Base-by-base conservation (phyloP, 2,113 vertebrate genomes). In the Petrocephalus zakoni region DNA sequence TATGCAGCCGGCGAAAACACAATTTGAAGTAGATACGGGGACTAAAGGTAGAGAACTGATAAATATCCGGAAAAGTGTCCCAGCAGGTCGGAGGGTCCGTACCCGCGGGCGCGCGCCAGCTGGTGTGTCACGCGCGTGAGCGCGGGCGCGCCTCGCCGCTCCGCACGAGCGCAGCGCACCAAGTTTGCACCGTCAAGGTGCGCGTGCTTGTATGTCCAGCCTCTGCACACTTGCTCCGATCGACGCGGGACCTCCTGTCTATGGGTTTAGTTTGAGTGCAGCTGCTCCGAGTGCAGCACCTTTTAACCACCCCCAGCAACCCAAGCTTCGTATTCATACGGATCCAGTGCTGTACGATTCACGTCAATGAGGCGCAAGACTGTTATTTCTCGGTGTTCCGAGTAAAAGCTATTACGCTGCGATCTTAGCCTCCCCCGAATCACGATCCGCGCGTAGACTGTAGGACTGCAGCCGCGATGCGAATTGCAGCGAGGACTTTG, bases 121-220 rank as follows among this genome's bases (percentile, higher is more conserved):
- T 42, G 19, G 75, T 37, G 29, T n/a, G 25, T n/a, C 29, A 61
- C 47, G 17, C 87, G 87, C 11, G n/a, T 61, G 82, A 21, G 46
- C 22, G 47, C 46, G 82, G 5, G 47, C 47, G 47, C 47, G 2
- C 56, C 56, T 3, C 21, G 56, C 34, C 21, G 75, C 64, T n/a
- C 64, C 29, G 46, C 47, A 42, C 68, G n/a, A 88, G 87, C 46
- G 11, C 47, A 37, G 17, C 47, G 51, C 49, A 29, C n/a, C 17
- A 87, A 88, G 87, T 88, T 88, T 88, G 68, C 6, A 81, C 5
- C 52, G 68, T 88, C 21, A 88, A 85, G 51, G 68, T 75, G 87
- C 51, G 68, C 49, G 64, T 72, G 52, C 78, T 55, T 88, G 17
- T 47, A 55, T 78, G 87, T 85, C n/a, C 47, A 34, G 53, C 1